Percentiles rank a stretch among this genome's conserved stretches.
These are phyloP conservation scores for Margarornis squamiger DNA, from an alignment of 2,797 vertebrate species.

Conservation along the genomic window DNA sequence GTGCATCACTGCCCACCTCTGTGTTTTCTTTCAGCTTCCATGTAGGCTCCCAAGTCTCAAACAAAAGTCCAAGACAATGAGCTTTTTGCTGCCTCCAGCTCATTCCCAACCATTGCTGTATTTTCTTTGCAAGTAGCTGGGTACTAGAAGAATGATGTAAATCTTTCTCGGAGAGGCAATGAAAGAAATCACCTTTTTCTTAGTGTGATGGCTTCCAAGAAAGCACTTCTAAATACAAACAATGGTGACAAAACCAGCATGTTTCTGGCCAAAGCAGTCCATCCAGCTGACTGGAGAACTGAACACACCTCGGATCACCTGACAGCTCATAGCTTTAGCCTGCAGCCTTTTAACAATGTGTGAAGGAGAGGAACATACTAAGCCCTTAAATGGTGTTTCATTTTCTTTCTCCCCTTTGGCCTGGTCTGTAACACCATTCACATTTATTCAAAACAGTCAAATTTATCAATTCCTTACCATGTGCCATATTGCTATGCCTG, in stretches of 20 bases:
- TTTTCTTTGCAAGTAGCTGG: neutral
- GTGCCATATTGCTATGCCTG: neutral
- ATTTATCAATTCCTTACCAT: neutral
- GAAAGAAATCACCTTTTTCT: neutral
- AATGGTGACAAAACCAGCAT: neutral
- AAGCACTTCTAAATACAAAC: neutral
- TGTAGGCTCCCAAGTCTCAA: neutral
- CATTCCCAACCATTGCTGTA: neutral
- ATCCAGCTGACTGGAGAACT: neutral
- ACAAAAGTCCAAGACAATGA: neutral
- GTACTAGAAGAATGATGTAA: neutral
- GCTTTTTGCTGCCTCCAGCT: neutral
- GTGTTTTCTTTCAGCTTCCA: neutral
- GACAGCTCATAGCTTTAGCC: neutral
- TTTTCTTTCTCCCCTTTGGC: neutral
- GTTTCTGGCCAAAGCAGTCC: neutral
- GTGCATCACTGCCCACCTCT: neutral
- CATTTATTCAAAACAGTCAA: neutral
- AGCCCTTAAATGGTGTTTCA: neutral
- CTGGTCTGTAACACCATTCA: neutral
- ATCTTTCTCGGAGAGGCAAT: neutral
- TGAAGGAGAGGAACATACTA: neutral
- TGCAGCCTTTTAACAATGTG: neutral
- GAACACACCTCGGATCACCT: fast-evolving
- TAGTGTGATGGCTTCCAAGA: neutral